Base-by-base conservation (phyloP, 2,113 vertebrate species). In the Candoia aspera region DNA sequence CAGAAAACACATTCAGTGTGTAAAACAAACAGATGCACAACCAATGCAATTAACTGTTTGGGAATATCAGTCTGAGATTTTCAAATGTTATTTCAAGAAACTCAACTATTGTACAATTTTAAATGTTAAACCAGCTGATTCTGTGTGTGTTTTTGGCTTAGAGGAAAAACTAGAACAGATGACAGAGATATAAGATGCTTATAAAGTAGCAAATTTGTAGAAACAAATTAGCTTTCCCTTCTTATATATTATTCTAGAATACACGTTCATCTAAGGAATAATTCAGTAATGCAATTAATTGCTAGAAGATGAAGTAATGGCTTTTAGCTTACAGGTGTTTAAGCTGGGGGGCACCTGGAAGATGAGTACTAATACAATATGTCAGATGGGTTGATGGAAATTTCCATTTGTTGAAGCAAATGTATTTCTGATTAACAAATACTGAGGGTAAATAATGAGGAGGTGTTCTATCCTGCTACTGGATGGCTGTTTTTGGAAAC, bases 21-120 rank as follows among this genome's bases (percentile, higher is more conserved):
- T 93, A 95, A 96, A 96, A 96, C 33, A 94, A 91, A 49, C 95
- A 87, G 86, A 42, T 90, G 93, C 79, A 92, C 84, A 87, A 49
- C 89, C 86, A 93, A 13, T 86, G 84, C 24, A 60, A 88, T 96
- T 96, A 96, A 96, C 62, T 95, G 93, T 95, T 64, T 96, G 90
- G 90, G 88, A 90, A 93, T 93, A 91, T 93, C 93, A 94, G 96
- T 86, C 93, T 95, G 96, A 96, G 94, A 93, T 88, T 95, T 92
- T 88, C 92, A 91, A 89, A 60, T 88, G 57, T 11, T 88, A 42
- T 59, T 88, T 60, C 57, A 26, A 88, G 57, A 9, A 88, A 3
- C 57, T 15, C 57, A 46, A 42, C 57, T 46, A 46, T 42, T 87
- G 5, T 21, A 87, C n/a, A 87, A 1, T 57, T 59, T 88, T 88